A percentile compares a stretch with the other conserved stretches of the same genome.
Evolutionary conservation across 2,888 invertebrate species (phyloP).

Genomic region (Barypeithes pellucidus): DNA sequence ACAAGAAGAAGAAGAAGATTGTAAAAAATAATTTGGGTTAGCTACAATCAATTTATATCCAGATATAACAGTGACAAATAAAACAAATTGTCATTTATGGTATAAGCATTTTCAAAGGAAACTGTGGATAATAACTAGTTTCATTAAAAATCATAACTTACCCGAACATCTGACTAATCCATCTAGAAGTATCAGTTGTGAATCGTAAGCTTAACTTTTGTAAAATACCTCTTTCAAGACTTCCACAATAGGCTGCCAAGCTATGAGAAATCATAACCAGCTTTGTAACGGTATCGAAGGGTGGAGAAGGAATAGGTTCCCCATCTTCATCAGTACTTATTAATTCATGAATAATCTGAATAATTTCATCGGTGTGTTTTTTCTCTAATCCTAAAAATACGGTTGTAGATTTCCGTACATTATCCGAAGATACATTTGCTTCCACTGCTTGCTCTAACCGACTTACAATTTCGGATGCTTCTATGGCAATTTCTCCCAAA

Average conservation of each 20-base stretch:
- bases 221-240: slow-evolving; percentile 85
- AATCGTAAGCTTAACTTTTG: slow-evolving; percentile 87
- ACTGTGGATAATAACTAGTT: too few species aligned
- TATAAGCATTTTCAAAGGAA: too few species aligned
- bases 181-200: slow-evolving; percentile 88
- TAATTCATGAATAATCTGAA: slow-evolving; percentile 74
- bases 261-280: slow-evolving; percentile 89
- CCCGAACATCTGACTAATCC: slow-evolving; percentile 92
- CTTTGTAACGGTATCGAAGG: slow-evolving; percentile 77
- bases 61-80: too few species aligned
- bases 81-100: too few species aligned
- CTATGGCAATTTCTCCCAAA: slow-evolving; percentile 70
- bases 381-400: slow-evolving; percentile 69
- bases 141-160: slow-evolving; percentile 64
- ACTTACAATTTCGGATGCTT: slow-evolving; percentile 70
- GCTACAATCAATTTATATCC: too few species aligned
- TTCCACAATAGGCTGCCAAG: slow-evolving; percentile 89
- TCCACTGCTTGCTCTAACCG: slow-evolving; percentile 69
- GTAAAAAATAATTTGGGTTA: too few species aligned
- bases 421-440: slow-evolving; percentile 59
- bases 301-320: slow-evolving; percentile 75
- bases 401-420: slow-evolving; percentile 60
- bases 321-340: slow-evolving; percentile 79
- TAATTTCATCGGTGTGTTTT: slow-evolving; percentile 73
- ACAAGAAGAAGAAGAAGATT: too few species aligned